These are phyloP conservation scores for Ophion ellenae DNA, from an alignment of 2,888 invertebrate species.

Conservation along the genomic window DNA sequence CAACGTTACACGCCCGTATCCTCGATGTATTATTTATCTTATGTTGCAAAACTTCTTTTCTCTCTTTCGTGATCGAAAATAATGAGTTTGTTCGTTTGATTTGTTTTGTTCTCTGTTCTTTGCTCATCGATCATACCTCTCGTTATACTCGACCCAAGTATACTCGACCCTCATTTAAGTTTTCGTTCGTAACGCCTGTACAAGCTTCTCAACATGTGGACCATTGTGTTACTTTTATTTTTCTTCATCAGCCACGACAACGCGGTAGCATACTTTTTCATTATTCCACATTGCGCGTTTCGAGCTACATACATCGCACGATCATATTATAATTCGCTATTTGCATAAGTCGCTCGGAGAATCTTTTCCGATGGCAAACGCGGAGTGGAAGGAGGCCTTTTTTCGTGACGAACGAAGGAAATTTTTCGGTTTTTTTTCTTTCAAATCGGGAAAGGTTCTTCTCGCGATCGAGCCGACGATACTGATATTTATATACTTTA, in stretches of 20 bases:
- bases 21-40: slow-evolving; percentile 78
- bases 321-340: slow-evolving; percentile 49
- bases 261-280: slow-evolving; percentile 21
- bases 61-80: slow-evolving; percentile 75
- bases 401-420: background rate
- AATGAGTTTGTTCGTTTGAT: slow-evolving; percentile 83
- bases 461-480: slow-evolving; percentile 29
- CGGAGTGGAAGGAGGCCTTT: background rate
- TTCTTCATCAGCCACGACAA: slow-evolving; percentile 68
- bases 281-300: slow-evolving; percentile 45
- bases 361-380: slow-evolving; percentile 39
- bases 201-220: slow-evolving; percentile 72
- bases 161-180: slow-evolving; percentile 74
- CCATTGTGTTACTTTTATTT: slow-evolving; percentile 69
- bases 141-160: slow-evolving; percentile 72
- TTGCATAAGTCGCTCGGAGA: slow-evolving; percentile 35
- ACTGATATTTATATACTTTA: slow-evolving; percentile 10
- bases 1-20: slow-evolving; percentile 86
- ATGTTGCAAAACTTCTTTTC: slow-evolving; percentile 85
- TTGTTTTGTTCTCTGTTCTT: slow-evolving; percentile 84
- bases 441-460: slow-evolving; percentile 24
- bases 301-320: slow-evolving; percentile 63
- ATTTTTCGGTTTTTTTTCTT: background rate
- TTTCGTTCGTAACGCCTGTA: slow-evolving; percentile 74
- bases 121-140: slow-evolving; percentile 69